Percentiles rank a stretch among this genome's conserved stretches.
phyloP scores from a whole-genome alignment of 2,113 vertebrate species.

The Hyaena hyaena region DNA sequence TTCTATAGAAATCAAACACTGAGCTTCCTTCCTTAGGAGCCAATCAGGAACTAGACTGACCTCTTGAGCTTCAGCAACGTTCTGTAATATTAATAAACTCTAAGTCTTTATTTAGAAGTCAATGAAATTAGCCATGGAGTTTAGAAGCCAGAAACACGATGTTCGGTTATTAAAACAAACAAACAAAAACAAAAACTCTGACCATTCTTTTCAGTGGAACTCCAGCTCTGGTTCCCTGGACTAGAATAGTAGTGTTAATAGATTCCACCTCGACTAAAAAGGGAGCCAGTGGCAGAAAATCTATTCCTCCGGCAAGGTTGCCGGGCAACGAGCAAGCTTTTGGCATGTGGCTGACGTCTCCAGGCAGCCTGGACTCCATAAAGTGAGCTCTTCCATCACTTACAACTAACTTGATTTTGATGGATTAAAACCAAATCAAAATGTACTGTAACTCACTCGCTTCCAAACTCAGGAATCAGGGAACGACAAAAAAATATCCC shows the following conservation, averaged over 20 bases:
- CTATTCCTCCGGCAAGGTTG: conserved; percentile 89
- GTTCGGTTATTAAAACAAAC: conserved; percentile 46
- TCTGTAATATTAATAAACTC: conserved; percentile 51
- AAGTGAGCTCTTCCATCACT: conserved; percentile 85
- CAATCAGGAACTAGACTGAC: background rate
- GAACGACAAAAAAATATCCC: conserved; percentile 79
- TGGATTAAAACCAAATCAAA: conserved; percentile 89
- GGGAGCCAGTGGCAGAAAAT: conserved; percentile 86
- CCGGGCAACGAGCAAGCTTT: conserved; percentile 91
- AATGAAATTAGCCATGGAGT: conserved; percentile 71
- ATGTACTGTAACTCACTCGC: conserved; percentile 75
- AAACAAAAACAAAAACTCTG: background rate
- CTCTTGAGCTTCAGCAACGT: background rate
- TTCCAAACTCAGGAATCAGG: conserved; percentile 73
- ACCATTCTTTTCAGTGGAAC: conserved; percentile 57
- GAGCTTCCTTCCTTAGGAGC: background rate
- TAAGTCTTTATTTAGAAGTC: conserved; percentile 70
- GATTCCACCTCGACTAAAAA: conserved; percentile 81
- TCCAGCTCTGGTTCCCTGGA: background rate
- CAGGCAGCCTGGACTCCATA: conserved; percentile 75
- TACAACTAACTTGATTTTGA: conserved; percentile 90
- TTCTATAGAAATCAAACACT: background rate
- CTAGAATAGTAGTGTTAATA: conserved; percentile 74
- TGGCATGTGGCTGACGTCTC: conserved; percentile 86
- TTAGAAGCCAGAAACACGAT: conserved; percentile 43